A percentile compares a stretch with the other conserved stretches of the same genome.
These are phyloP conservation scores for Melieria crassipennis DNA, from an alignment of 2,888 invertebrate genomes.

Conservation along the genomic window DNA sequence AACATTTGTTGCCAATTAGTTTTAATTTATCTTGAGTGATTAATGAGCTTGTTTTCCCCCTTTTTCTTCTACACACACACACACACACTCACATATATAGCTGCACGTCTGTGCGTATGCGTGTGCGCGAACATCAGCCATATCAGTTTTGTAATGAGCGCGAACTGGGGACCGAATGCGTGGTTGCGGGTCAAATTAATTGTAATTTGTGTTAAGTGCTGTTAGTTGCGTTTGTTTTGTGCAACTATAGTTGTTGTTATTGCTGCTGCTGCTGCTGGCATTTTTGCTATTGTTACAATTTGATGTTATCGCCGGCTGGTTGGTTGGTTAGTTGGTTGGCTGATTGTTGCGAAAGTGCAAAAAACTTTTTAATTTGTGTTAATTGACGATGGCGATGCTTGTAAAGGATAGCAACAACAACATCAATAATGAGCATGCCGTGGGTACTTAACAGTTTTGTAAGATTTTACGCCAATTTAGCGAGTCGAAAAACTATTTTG, in stretches of 20 bases:
- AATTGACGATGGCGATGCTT: background rate
- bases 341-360: too few relatives aligned
- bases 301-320: too few relatives aligned
- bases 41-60: slow-evolving; percentile 22
- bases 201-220: slow-evolving; percentile 15
- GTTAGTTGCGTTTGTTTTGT: background rate
- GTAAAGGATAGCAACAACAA: too few relatives aligned
- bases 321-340: too few relatives aligned
- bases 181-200: slow-evolving; percentile 7
- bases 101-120: background rate
- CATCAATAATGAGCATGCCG: too few relatives aligned
- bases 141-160: too few relatives aligned
- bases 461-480: too few relatives aligned
- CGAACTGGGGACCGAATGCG: background rate
- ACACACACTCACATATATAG: slow-evolving; percentile 3
- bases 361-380: slow-evolving; percentile 2
- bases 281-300: too few relatives aligned
- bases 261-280: background rate
- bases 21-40: slow-evolving; percentile 32
- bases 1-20: slow-evolving; percentile 34
- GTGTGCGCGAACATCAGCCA: background rate
- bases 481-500: too few relatives aligned
- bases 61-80: background rate
- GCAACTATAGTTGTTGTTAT: background rate
- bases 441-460: too few relatives aligned